A percentile compares a stretch with the other conserved stretches of the same genome.
Conservation (phyloP, 2,797 vertebrate genomes). For the Prionace glauca region DNA sequence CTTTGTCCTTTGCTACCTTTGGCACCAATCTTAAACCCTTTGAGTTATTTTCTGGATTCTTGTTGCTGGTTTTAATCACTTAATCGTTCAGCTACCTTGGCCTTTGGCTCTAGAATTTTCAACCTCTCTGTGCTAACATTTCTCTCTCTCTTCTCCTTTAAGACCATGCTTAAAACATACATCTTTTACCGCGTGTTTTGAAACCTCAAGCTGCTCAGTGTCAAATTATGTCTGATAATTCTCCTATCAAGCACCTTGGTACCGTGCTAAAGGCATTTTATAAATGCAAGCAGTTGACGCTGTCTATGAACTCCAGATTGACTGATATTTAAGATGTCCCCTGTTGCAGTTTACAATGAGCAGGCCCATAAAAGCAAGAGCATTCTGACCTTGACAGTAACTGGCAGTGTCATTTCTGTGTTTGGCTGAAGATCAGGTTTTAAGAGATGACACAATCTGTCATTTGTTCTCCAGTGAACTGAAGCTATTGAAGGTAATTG, state of each 20-base stretch:
- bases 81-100: background rate
- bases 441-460: background rate
- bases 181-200: background rate
- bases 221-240: background rate
- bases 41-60: background rate
- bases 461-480: background rate
- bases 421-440: background rate
- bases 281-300: background rate
- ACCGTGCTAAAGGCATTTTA: background rate
- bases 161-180: background rate
- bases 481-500: background rate
- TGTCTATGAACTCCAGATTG: constrained; percentile 1
- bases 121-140: background rate
- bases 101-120: background rate
- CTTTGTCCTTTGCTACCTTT: background rate
- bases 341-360: background rate
- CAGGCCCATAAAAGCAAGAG: background rate
- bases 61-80: background rate
- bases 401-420: background rate
- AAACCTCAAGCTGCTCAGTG: background rate
- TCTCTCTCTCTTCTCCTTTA: background rate
- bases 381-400: background rate
- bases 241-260: background rate
- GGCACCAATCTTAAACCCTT: background rate
- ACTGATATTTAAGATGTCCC: background rate